Evolutionary conservation across 2,888 invertebrate species (phyloP), one percentile per base, ranked within the genome.

Genomic region (Dolomedes plantarius): DNA sequence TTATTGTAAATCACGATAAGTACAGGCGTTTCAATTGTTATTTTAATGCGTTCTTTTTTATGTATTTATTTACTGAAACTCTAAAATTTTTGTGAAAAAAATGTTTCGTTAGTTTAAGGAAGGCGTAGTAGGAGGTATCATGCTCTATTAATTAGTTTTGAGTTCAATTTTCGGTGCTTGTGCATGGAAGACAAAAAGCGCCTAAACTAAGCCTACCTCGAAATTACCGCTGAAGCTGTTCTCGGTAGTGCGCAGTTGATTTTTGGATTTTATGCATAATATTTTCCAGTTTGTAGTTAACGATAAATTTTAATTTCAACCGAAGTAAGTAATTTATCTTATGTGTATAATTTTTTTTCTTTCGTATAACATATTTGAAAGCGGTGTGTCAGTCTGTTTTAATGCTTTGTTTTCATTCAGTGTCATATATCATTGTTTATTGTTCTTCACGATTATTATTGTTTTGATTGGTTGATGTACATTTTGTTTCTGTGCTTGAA

Each of bases 171-270:
- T 46, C 41, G 7, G 31, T 41, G 46, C n/a, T 19, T 36, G 64
- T 72, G 32, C 76, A 65, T 82, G 82, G 76, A 76, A 76, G 32
- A 76, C 69, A 65, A 76, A 82, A 76, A 76, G 69, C 82, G 82
- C 82, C 71, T 64, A 82, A 82, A 82, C 76, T 82, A 82, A 82
- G 82, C 82, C 82, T 82, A 82, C 46, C 75, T 82, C 62, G 64
- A 82, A 82, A 71, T 76, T 46, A 76, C 82, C 82, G 82, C 82
- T 82, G 31, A 41, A 75, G 64, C 64, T 82, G 74, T 81, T 75
- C 82, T 76, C 71, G 64, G 71, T 82, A 82, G 62, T 82, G 76
- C 75, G 82, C 69, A 82, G 75, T 64, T 41, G 71, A 69, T 50
- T 31, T 46, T 62, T 39, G 7, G 28, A 62, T 75, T 71, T 75